phyloP scores from a whole-genome alignment of 2,113 vertebrate species.

The Hyaena hyaena region DNA sequence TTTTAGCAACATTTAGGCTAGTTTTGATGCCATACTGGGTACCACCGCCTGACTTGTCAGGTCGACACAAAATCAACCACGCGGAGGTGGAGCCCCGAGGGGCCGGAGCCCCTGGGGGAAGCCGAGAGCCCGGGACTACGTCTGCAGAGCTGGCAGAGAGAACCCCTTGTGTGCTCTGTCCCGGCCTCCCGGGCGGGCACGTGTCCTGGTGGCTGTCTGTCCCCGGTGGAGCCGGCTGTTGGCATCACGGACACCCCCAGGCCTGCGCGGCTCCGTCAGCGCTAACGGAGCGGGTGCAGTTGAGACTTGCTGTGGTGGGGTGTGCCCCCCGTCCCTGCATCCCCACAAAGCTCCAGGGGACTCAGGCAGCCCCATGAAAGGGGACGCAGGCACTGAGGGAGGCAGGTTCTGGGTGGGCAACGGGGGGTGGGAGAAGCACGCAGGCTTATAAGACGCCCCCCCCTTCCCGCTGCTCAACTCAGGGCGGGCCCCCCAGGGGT shows the following conservation, averaged over 20 bases:
- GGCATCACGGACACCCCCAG: too few species aligned
- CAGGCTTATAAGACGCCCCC: background rate
- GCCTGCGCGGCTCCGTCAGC: background rate
- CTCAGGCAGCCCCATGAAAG: fast-evolving
- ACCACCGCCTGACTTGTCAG: too few species aligned
- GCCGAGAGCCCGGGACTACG: fast-evolving
- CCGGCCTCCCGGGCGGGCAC: background rate
- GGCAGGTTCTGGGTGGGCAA: background rate
- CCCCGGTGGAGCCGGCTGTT: background rate
- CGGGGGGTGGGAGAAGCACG: too few species aligned
- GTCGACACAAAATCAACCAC: too few species aligned
- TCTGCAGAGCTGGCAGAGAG: background rate
- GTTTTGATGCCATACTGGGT: background rate
- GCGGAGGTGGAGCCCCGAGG: background rate
- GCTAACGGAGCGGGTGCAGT: fast-evolving
- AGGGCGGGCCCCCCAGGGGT: fast-evolving
- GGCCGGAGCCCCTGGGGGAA: background rate
- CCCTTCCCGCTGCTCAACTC: too few species aligned
- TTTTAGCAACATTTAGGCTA: background rate
- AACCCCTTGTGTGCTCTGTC: fast-evolving
- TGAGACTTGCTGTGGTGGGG: too few species aligned
- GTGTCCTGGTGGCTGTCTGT: background rate
- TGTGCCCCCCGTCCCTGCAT: background rate
- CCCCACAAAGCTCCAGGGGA: background rate
- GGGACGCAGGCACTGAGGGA: background rate